Conservation (phyloP, 2,888 invertebrate species). For the Ischnura elegans region DNA sequence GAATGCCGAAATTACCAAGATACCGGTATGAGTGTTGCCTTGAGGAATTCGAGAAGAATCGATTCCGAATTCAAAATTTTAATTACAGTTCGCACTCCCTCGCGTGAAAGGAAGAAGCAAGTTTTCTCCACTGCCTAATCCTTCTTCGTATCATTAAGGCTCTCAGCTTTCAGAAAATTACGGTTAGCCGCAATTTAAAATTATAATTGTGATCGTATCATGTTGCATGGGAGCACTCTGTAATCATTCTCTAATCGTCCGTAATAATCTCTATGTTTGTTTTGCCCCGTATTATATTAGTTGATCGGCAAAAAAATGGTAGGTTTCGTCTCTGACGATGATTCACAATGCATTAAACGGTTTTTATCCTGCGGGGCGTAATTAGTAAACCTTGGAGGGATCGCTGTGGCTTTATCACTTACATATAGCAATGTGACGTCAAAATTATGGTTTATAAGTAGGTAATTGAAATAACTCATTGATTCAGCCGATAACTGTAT, state of each 20-base stretch:
- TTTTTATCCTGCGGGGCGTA: no score
- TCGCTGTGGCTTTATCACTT: no score
- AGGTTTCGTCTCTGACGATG: neutral
- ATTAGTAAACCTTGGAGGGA: no score
- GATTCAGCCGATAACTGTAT: no score
- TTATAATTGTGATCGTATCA: neutral
- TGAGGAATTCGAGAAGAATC: conserved; percentile 49
- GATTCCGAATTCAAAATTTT: conserved; percentile 51
- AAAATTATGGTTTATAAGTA: no score
- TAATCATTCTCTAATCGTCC: neutral
- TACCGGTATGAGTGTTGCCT: conserved; percentile 42
- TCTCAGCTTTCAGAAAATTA: neutral
- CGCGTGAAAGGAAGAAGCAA: neutral
- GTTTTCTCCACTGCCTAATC: conserved; percentile 37
- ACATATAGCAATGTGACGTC: no score
- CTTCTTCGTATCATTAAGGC: neutral
- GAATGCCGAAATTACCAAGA: conserved; percentile 22
- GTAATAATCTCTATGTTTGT: neutral
- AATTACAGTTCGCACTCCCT: conserved; percentile 25
- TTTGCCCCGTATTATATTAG: neutral
- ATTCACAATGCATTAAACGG: neutral
- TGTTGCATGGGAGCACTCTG: neutral
- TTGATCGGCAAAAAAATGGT: neutral
- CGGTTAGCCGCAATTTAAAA: neutral
- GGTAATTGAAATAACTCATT: no score